These are phyloP conservation scores for Drosophila buzzatii DNA, from an alignment of 2,888 invertebrate genomes.

Conservation along the genomic window DNA sequence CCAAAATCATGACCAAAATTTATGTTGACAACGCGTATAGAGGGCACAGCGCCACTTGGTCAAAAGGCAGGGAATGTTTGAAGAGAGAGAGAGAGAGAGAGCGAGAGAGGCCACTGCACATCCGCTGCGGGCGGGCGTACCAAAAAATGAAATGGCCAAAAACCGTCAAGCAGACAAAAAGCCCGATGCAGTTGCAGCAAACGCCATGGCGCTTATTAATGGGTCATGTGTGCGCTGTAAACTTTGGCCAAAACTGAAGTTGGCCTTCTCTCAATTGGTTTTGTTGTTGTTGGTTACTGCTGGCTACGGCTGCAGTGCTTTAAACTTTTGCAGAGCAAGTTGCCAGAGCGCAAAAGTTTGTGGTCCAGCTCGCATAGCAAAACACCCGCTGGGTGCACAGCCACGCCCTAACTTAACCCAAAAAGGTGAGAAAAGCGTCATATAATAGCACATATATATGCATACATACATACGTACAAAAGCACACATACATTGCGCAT, in stretches of 20 bases:
- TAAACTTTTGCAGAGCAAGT: constrained; percentile 47
- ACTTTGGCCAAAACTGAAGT: constrained; percentile 44
- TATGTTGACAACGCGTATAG: constrained; percentile 71
- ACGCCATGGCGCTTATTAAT: constrained; percentile 67
- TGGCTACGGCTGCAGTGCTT: constrained; percentile 27
- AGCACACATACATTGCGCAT: not conserved
- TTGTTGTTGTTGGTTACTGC: not conserved
- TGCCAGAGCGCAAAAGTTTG: constrained; percentile 36
- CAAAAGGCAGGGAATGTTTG: not conserved
- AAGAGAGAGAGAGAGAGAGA: too few species aligned
- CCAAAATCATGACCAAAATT: constrained; percentile 58
- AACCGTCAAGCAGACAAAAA: constrained; percentile 29
- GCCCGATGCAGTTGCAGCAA: constrained; percentile 30
- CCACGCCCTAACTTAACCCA: not conserved
- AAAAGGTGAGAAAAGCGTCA: constrained; percentile 17
- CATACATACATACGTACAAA: not conserved
- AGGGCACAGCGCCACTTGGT: constrained; percentile 51
- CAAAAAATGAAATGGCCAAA: constrained; percentile 58
- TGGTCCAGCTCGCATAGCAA: constrained; percentile 20
- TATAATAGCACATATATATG: not conserved
- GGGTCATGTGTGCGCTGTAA: constrained; percentile 70
- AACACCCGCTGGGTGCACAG: not conserved
- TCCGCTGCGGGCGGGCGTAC: constrained; percentile 24
- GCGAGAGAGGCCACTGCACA: not conserved
- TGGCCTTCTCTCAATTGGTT: constrained; percentile 15